Conservation (phyloP, 2,113 vertebrate species). For the Leucopternis melanops region DNA sequence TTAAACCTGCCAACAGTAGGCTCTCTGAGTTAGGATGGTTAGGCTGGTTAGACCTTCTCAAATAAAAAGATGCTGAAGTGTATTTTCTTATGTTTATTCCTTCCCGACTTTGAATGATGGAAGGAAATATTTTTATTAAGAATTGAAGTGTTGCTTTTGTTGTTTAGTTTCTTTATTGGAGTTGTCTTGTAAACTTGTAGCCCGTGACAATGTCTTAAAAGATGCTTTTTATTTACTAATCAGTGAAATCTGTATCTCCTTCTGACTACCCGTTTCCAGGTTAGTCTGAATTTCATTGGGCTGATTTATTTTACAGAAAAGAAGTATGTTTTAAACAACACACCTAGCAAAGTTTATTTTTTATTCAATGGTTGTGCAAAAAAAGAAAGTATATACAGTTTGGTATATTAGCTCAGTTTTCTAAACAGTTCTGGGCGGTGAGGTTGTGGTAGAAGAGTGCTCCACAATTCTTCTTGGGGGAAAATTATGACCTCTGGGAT, state of each 20-base stretch:
- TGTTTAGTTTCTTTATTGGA: background rate
- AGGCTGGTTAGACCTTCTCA: background rate
- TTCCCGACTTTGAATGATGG: background rate
- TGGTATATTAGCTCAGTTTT: background rate
- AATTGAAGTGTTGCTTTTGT: background rate
- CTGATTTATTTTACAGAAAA: background rate
- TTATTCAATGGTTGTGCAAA: background rate
- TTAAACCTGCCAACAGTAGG: background rate
- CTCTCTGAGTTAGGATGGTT: background rate
- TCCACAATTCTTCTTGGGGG: fast-evolving
- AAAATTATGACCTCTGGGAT: background rate
- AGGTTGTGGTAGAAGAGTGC: background rate
- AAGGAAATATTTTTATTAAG: background rate
- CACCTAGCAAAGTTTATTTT: background rate
- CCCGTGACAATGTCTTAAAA: background rate
- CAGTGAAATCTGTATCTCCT: background rate
- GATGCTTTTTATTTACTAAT: background rate
- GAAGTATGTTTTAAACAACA: background rate
- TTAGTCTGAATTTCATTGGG: background rate
- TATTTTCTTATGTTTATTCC: background rate
- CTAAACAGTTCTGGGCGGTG: background rate
- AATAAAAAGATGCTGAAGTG: background rate
- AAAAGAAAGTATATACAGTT: background rate
- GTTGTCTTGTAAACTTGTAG: background rate
- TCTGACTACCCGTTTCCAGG: background rate